phyloP scores from a whole-genome alignment of 1,140 invertebrate genomes.

The Daktulosphaira vitifoliae region DNA sequence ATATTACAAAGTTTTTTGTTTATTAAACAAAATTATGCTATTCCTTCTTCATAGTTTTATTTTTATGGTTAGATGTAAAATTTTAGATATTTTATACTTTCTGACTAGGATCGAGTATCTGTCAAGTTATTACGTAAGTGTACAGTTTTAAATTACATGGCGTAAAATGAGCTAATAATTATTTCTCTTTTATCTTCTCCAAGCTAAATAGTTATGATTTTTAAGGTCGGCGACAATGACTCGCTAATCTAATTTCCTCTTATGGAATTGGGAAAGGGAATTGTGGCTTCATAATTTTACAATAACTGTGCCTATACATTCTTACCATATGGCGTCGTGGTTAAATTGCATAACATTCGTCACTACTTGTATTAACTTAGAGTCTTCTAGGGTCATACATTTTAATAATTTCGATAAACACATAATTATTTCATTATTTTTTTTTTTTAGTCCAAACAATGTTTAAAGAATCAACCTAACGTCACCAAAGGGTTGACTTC shows the following conservation, averaged over 20 bases:
- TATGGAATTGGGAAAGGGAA: conserved; percentile 15
- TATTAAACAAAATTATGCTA: no score
- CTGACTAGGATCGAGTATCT: no score
- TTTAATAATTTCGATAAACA: not conserved
- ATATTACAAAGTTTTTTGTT: no score
- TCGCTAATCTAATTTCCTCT: conserved; percentile 12
- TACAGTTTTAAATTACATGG: no score
- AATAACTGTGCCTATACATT: not conserved
- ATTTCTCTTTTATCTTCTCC: no score
- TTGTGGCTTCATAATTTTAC: not conserved
- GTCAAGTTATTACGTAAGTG: no score
- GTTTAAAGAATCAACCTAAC: not conserved
- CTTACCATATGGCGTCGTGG: conserved; percentile 1
- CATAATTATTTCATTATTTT: not conserved
- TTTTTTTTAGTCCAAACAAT: conserved; percentile 8
- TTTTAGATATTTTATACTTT: no score
- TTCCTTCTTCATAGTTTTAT: no score
- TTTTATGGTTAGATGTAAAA: no score
- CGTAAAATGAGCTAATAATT: no score
- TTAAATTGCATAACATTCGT: conserved; percentile 11
- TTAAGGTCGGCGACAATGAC: conserved; percentile 24
- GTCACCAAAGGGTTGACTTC: conserved; percentile 15
- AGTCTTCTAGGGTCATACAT: not conserved
- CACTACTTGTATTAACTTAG: not conserved
- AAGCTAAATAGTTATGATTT: no score